Conservation (phyloP, 2,797 vertebrate species). For the Halcyon chelicuti region DNA sequence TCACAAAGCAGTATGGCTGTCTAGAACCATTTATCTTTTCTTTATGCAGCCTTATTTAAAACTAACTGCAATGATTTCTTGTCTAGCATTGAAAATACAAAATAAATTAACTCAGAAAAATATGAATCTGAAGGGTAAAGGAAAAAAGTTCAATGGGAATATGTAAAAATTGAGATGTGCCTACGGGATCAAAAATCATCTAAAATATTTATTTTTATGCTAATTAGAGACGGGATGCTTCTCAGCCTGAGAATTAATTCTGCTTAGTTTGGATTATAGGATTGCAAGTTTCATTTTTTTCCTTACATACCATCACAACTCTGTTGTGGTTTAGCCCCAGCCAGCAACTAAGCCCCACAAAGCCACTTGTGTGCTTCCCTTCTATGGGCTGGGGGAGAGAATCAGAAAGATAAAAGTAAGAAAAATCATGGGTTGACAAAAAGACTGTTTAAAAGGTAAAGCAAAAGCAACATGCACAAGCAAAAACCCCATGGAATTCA, state of each 20-base stretch:
- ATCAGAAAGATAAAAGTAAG: background rate
- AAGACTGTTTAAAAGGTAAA: background rate
- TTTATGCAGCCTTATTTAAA: conserved; percentile 6
- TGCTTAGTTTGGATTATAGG: background rate
- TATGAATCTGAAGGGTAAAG: background rate
- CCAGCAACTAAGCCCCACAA: background rate
- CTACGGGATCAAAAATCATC: background rate
- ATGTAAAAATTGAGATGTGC: background rate
- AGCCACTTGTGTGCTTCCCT: no score
- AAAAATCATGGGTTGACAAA: background rate
- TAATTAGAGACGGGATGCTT: background rate
- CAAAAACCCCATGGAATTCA: background rate
- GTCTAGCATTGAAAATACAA: background rate
- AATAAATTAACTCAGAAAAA: background rate
- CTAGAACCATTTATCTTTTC: conserved; percentile 23
- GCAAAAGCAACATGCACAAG: background rate
- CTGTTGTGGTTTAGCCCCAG: background rate
- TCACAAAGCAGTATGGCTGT: conserved; percentile 12
- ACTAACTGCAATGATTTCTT: background rate
- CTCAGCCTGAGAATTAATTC: background rate
- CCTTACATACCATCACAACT: background rate
- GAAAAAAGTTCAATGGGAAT: background rate
- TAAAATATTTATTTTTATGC: background rate
- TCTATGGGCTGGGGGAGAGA: background rate
- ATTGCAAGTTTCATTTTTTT: background rate